Conservation (phyloP, 92 coral and sea anemone species). For the Porites evermanni region DNA sequence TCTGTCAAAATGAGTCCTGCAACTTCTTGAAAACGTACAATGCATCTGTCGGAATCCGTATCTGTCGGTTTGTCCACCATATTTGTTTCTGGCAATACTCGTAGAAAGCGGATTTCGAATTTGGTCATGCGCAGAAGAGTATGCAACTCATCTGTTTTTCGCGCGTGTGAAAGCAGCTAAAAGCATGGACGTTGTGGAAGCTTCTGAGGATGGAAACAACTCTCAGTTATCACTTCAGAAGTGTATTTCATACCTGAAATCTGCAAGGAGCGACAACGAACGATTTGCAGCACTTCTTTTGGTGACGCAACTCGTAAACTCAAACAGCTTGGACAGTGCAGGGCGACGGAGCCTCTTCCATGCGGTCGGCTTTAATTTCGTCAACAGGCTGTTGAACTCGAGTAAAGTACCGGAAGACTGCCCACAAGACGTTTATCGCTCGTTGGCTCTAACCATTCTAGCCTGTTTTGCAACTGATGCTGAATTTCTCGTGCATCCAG, state of each 20-base stretch:
- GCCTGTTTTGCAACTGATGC: slow-evolving; percentile 91
- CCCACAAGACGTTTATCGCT: slow-evolving; percentile 63
- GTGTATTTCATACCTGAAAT: slow-evolving; percentile 72
- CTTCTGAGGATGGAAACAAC: background rate
- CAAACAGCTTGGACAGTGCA: slow-evolving; percentile 57
- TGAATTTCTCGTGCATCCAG: slow-evolving; percentile 75
- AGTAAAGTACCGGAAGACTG: slow-evolving; percentile 74
- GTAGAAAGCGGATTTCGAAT: background rate
- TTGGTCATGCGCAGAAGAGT: background rate
- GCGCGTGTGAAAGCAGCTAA: too few species aligned
- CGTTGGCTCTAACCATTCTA: slow-evolving; percentile 83
- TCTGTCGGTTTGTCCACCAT: background rate
- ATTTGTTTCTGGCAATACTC: background rate
- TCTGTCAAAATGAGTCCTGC: background rate
- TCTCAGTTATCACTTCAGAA: slow-evolving; percentile 64
- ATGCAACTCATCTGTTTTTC: too few species aligned
- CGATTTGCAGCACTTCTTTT: slow-evolving; percentile 85
- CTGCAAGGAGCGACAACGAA: slow-evolving; percentile 89
- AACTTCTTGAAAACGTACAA: background rate
- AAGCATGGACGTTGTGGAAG: background rate
- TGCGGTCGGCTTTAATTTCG: slow-evolving; percentile 85
- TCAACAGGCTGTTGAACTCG: slow-evolving; percentile 79
- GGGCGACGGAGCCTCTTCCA: slow-evolving; percentile 77
- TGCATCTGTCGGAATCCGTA: background rate
- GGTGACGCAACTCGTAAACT: slow-evolving; percentile 81